Evolutionary conservation across 1,140 invertebrate genomes (phyloP).

Genomic region (Cherax destructor): DNA sequence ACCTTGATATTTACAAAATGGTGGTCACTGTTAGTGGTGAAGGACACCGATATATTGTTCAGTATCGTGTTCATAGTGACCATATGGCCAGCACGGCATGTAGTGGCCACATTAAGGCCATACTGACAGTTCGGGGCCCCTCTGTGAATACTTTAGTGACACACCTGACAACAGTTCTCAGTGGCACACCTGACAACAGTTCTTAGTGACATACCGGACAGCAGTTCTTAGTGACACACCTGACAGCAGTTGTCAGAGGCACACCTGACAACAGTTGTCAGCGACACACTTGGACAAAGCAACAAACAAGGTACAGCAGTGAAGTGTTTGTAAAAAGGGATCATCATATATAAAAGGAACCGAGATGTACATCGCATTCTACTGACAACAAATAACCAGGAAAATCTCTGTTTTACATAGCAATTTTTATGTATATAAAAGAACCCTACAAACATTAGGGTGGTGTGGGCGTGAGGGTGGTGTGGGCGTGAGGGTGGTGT

Average conservation of each 20-base stretch:
- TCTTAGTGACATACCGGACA: not conserved
- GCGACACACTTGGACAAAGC: not conserved
- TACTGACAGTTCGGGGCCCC: too few relatives aligned
- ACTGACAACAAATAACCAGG: not conserved
- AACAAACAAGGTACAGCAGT: not conserved
- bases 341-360: not conserved
- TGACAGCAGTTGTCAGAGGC: not conserved
- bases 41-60: not conserved
- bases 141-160: too few relatives aligned
- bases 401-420: not conserved
- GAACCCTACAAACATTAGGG: not conserved
- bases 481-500: too few relatives aligned
- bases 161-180: too few relatives aligned
- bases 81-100: not conserved
- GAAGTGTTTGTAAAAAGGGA: not conserved
- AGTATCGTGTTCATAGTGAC: not conserved
- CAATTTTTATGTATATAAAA: not conserved
- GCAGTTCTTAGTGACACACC: not conserved
- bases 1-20: constrained; percentile 41
- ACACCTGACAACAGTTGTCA: not conserved
- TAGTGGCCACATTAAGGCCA: too few relatives aligned
- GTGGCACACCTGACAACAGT: not conserved
- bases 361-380: not conserved
- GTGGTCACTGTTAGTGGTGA: not conserved
- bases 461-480: too few relatives aligned